A percentile compares a stretch with the other conserved stretches of the same genome.
Conservation (phyloP, 2,113 vertebrate species). For the Brachyistius frenatus region DNA sequence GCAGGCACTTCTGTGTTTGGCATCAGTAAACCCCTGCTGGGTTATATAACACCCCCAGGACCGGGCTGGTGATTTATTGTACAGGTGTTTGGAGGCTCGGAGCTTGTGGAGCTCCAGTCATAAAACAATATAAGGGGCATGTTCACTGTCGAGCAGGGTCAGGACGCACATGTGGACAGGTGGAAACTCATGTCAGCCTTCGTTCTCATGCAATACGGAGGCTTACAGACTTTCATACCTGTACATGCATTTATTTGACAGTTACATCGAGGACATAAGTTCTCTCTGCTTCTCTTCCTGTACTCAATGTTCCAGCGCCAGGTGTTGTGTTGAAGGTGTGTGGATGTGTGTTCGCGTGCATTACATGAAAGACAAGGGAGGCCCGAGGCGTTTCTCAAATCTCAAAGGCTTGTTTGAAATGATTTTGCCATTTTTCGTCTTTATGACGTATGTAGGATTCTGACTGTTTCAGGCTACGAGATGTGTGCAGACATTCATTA, state of each 20-base stretch:
- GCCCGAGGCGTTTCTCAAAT: constrained; percentile 21
- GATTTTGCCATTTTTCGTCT: constrained; percentile 26
- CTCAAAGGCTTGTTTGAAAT: constrained; percentile 2
- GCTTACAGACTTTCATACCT: constrained; percentile 9
- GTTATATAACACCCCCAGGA: constrained; percentile 60
- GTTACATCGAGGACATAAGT: constrained; percentile 25
- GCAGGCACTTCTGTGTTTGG: constrained; percentile 25
- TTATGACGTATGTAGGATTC: constrained; percentile 25
- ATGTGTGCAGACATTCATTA: constrained; percentile 2
- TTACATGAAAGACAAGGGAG: constrained; percentile 46
- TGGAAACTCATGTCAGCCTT: constrained; percentile 32
- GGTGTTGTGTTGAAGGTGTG: constrained; percentile 46
- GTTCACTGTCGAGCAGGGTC: constrained; percentile 60
- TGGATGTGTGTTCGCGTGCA: not conserved
- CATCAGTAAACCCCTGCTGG: constrained; percentile 37
- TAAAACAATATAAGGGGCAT: constrained; percentile 69
- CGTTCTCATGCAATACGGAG: constrained; percentile 19
- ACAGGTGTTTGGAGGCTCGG: constrained; percentile 73
- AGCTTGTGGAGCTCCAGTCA: constrained; percentile 27
- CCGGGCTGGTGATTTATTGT: constrained; percentile 68
- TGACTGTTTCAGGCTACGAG: not conserved
- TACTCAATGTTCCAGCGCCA: constrained; percentile 9
- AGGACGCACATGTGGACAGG: constrained; percentile 55
- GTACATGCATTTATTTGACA: constrained; percentile 20
- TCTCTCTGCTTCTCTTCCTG: constrained; percentile 1